Evolutionary conservation across 2,113 vertebrate genomes (phyloP).

Genomic region (Apistogramma diplotaenia): DNA sequence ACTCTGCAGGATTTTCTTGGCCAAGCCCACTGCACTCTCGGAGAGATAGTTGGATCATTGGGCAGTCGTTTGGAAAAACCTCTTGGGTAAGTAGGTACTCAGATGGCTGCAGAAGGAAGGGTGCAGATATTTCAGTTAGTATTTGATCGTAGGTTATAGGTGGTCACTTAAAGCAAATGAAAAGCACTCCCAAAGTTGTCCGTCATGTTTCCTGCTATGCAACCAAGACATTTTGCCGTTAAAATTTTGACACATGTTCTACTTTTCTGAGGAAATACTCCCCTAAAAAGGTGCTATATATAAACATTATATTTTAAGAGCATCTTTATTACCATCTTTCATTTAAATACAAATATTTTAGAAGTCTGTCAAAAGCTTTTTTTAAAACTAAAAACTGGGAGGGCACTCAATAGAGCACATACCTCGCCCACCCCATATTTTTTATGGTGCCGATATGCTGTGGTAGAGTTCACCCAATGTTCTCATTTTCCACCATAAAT

Average conservation of each 20-base stretch:
- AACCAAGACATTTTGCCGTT: background rate
- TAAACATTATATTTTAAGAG: too few species aligned
- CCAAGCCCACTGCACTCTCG: slow-evolving; percentile 90
- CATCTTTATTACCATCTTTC: too few species aligned
- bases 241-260: background rate
- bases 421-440: too few species aligned
- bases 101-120: background rate
- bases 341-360: too few species aligned
- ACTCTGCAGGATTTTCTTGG: slow-evolving; percentile 92
- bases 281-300: too few species aligned
- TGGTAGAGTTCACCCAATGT: too few species aligned
- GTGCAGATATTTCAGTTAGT: background rate
- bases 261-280: too few species aligned
- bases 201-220: background rate
- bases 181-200: background rate
- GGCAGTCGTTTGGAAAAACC: slow-evolving; percentile 91
- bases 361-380: too few species aligned
- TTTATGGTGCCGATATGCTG: too few species aligned
- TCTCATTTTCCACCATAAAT: too few species aligned
- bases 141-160: background rate
- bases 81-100: slow-evolving; percentile 84
- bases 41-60: slow-evolving; percentile 94
- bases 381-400: too few species aligned
- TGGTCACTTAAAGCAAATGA: background rate
- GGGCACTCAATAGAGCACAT: too few species aligned